Percentiles rank a stretch among this genome's conserved stretches.
phyloP scores from a whole-genome alignment of 2,113 vertebrate species.

The Eulacestoma nigropectus region DNA sequence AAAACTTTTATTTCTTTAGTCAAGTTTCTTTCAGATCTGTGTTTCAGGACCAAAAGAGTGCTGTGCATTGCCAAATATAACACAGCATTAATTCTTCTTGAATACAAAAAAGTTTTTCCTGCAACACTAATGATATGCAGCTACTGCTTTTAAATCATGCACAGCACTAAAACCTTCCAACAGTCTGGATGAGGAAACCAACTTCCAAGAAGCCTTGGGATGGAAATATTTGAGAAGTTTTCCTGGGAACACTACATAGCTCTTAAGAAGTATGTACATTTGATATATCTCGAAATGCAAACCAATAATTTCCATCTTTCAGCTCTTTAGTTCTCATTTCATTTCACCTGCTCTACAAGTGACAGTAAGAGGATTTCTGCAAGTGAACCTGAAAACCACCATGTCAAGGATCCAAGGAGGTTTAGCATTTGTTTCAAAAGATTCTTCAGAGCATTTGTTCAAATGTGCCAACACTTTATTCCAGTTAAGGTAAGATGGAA shows the following conservation, averaged over 20 bases:
- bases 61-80: background rate
- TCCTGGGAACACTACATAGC: background rate
- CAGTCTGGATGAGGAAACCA: background rate
- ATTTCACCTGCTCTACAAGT: background rate
- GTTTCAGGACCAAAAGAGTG: background rate
- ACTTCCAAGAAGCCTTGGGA: background rate
- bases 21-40: background rate
- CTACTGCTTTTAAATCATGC: background rate
- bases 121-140: background rate
- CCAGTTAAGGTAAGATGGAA: background rate
- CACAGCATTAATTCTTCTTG: background rate
- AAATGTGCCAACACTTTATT: constrained; percentile 24
- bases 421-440: background rate
- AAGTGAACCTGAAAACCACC: background rate
- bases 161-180: background rate
- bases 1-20: background rate
- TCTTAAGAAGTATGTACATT: background rate
- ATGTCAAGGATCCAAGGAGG: background rate
- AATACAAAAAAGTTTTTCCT: background rate
- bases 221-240: background rate
- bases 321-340: background rate
- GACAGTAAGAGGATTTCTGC: background rate
- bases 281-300: background rate
- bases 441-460: constrained; percentile 6
- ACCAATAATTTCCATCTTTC: background rate